Evolutionary conservation across 2,888 invertebrate species (phyloP), one percentile per base, ranked within the genome.

Genomic region (Sericinus montela): DNA sequence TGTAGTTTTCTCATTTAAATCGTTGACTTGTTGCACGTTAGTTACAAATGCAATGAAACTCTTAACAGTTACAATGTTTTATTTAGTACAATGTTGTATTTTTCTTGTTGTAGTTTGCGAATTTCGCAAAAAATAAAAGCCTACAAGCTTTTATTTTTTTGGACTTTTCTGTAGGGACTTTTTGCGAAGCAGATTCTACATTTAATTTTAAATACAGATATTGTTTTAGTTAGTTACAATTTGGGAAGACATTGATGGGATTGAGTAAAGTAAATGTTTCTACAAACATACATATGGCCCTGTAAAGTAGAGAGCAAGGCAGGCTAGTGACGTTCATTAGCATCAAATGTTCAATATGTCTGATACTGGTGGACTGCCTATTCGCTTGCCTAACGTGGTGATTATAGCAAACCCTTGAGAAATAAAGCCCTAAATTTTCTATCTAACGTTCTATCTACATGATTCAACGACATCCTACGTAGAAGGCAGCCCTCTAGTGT

Each of bases 191-290:
- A 25, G 19, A 25, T 4, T 15, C n/a, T 15, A 34, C 25, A 34
- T 40, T 46, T 46, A 39, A 23, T 38, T 45, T n/a, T 32, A 32
- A 38, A 45, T 45, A 45, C 10, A 14, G 13, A n/a, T 32, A 1
- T 29, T n/a, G n/a, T n/a, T n/a, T n/a, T n/a, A n/a, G n/a, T n/a
- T n/a, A 11, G 36, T 11, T 3, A 8, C 32, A 38, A 4, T 32
- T 38, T 8, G 37, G 30, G 38, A 30, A 38, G 19, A 23, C 3
- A 23, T 5, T 23, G 6, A 6, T 23, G 3, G 23, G 6, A 23
- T 6, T 23, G 23, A 23, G 23, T 5, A 23, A 6, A 6, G n/a
- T n/a, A n/a, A n/a, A n/a, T n/a, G n/a, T n/a, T n/a, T n/a, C n/a
- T n/a, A n/a, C n/a, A n/a, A n/a, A n/a, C n/a, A n/a, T n/a, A n/a